These are phyloP conservation scores for Pterocles gutturalis DNA, from an alignment of 2,113 vertebrate species.

Conservation along the genomic window DNA sequence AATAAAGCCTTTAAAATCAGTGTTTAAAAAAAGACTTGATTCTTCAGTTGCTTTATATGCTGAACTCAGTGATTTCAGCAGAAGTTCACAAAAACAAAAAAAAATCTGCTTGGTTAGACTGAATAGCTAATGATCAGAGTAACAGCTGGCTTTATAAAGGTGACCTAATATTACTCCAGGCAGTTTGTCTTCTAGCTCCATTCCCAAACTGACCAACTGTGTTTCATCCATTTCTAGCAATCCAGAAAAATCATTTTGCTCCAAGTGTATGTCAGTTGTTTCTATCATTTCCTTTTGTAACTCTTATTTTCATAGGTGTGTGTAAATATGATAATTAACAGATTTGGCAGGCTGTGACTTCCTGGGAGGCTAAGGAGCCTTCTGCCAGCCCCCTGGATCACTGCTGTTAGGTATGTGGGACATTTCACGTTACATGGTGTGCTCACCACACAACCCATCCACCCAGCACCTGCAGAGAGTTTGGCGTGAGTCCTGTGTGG, in stretches of 20 bases:
- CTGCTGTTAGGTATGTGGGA: not conserved
- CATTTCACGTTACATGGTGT: not conserved
- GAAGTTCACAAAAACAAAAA: slow-evolving; percentile 3
- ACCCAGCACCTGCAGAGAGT: not conserved
- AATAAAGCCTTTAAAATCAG: not conserved
- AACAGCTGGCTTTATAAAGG: slow-evolving; percentile 15
- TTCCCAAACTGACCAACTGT: not conserved
- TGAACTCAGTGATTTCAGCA: slow-evolving; percentile 1
- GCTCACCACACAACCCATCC: rapidly evolving
- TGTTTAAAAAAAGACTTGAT: not conserved
- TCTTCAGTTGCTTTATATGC: not conserved
- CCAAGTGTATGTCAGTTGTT: not conserved
- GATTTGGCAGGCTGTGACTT: not conserved
- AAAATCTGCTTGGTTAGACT: slow-evolving; percentile 1
- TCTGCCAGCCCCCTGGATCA: not conserved
- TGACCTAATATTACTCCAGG: not conserved
- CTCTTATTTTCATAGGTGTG: not conserved
- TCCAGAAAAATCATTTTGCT: not conserved
- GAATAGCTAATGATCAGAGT: slow-evolving; percentile 7
- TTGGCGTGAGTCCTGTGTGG: not conserved
- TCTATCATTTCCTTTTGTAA: not conserved
- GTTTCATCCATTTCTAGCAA: not conserved
- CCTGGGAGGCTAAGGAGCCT: not conserved
- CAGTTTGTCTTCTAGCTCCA: not conserved
- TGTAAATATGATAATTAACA: not conserved